A percentile compares a stretch with the other conserved stretches of the same genome.
Conservation (phyloP, 2,113 vertebrate genomes). For the Actinemys pallida region DNA sequence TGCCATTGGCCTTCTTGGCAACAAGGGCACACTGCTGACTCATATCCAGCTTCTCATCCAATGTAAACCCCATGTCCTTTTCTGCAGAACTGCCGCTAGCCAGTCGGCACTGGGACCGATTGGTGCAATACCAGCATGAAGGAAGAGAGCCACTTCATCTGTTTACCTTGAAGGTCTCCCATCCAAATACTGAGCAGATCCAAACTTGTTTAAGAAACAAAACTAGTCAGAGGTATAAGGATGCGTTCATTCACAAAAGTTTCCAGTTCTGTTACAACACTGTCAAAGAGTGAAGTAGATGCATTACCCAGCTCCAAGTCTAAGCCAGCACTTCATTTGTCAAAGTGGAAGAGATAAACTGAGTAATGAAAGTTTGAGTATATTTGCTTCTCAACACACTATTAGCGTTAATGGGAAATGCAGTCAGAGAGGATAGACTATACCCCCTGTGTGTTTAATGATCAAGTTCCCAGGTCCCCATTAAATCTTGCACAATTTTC, state of each 20-base stretch:
- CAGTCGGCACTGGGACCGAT: neutral
- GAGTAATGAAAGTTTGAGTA: constrained; percentile 1
- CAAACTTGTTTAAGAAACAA: neutral
- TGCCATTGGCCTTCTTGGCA: too few species aligned
- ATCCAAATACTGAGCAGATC: neutral
- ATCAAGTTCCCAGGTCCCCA: neutral
- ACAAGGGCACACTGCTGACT: too few species aligned
- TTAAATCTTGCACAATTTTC: neutral
- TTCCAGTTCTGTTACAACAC: neutral
- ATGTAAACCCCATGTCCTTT: too few species aligned
- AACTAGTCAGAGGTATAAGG: neutral
- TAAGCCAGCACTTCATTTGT: neutral
- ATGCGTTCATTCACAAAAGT: neutral
- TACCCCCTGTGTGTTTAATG: neutral
- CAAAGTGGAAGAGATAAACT: constrained; percentile 2
- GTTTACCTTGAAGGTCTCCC: neutral
- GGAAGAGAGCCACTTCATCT: too few species aligned
- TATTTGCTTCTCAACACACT: neutral
- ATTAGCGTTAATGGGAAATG: constrained; percentile 3
- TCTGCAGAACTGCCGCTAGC: too few species aligned
- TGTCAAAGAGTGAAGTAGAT: neutral
- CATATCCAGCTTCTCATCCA: too few species aligned
- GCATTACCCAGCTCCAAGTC: neutral
- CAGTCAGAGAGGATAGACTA: neutral
- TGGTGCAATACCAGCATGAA: neutral